Evolutionary conservation across 1,140 invertebrate genomes (phyloP).

Genomic region (Caenorhabditis latens): DNA sequence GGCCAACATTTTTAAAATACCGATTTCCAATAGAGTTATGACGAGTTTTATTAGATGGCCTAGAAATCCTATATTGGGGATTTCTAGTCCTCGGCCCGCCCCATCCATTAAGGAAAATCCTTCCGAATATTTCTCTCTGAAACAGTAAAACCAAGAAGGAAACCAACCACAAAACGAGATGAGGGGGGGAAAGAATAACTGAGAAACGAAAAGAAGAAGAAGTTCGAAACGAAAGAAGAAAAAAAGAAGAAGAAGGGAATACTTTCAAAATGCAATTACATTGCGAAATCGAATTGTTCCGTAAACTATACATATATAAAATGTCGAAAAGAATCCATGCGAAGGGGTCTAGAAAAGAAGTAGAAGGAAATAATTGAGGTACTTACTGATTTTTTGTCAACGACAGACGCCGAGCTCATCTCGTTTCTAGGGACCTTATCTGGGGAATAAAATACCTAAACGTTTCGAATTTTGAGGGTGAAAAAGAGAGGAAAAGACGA

Average conservation of each 20-base stretch:
- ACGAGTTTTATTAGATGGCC: no score
- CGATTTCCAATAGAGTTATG: no score
- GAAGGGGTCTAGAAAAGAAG: neutral
- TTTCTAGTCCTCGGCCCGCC: no score
- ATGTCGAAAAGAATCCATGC: neutral
- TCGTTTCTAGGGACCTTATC: neutral
- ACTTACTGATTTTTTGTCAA: conserved; percentile 45
- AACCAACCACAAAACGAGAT: neutral
- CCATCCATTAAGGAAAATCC: no score
- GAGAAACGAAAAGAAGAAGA: neutral
- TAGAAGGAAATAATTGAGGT: neutral
- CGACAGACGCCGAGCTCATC: conserved; percentile 44
- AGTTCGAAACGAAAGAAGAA: conserved; percentile 7
- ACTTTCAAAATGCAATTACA: conserved; percentile 50
- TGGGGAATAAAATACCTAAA: neutral
- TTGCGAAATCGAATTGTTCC: conserved; percentile 35
- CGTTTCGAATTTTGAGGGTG: neutral
- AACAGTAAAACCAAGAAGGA: neutral
- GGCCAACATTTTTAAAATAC: no score
- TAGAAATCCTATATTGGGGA: no score
- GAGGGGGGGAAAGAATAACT: neutral
- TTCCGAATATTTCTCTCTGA: no score
- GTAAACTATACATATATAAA: conserved; percentile 40
- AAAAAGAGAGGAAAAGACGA: neutral
- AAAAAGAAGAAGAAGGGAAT: neutral